Evolutionary conservation across 37 sponge, comb jelly and placozoan species (phyloP), one percentile per base, ranked within the genome.

Genomic region (Diacarnus erythraeanus): DNA sequence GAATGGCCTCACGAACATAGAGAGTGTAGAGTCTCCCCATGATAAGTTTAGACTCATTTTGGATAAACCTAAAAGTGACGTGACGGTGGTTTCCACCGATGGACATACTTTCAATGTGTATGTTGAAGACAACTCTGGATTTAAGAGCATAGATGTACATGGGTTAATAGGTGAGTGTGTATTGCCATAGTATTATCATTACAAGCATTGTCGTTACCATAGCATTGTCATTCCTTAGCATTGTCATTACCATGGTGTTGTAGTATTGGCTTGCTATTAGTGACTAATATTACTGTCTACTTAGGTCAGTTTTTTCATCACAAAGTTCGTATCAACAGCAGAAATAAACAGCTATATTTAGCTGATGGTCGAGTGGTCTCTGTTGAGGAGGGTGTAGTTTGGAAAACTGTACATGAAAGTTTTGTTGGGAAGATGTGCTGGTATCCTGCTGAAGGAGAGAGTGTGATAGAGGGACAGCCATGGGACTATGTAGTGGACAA

Each of bases 401-500:
- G 80, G 80, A 70, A 57, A 57, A 80, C 57, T 10, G 59, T 80
- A 22, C 20, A 56, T 57, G 80, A 80, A 12, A 59, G 17, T 3
- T 80, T 38, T 35, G 41, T 2, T 18, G 68, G 40, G 5, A 44
- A 57, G 39, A 59, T 9, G 23, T 80, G 80, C 80, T 80, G 80
- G 80, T 69, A 80, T 57, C 80, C 80, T 22, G 29, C 9, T 1
- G 59, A 69, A 1, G 63, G 39, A 2, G 42, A 31, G 42, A 76
- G 63, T 76, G 77, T 41, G 0, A 59, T 76, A 58, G 23, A 76
- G 36, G 77, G 77, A 34, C 23, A 37, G 18, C 10, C 64, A 22
- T 76, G 63, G 63, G 77, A 76, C 29, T 76, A 76, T 39, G 36
- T 76, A 35, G 77, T 76, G 42, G 77, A 76, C 23, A 60, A 76